Evolutionary conservation across 2,888 invertebrate genomes (phyloP).

Genomic region (Melanostoma scalare): DNA sequence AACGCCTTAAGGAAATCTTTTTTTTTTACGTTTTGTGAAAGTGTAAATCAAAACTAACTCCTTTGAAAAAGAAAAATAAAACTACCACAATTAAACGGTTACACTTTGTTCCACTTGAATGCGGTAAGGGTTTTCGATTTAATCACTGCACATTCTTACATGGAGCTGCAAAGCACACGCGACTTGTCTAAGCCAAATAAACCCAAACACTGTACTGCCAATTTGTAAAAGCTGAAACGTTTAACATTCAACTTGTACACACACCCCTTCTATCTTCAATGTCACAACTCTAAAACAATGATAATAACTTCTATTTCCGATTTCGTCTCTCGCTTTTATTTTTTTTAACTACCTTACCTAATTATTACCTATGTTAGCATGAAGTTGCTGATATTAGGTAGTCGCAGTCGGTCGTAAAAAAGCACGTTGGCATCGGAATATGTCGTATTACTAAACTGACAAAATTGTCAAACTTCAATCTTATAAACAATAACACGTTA

Average conservation of each 20-base stretch:
- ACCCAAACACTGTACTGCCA: slow-evolving; percentile 34
- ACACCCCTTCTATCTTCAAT: slow-evolving; percentile 44
- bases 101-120: slow-evolving; percentile 44
- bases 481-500: slow-evolving; percentile 1
- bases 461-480: neutral
- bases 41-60: neutral
- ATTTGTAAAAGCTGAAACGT: slow-evolving; percentile 23
- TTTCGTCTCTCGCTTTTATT: slow-evolving; percentile 20
- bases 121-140: slow-evolving; percentile 41
- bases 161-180: slow-evolving; percentile 18
- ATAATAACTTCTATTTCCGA: slow-evolving; percentile 54
- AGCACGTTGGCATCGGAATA: too few species aligned
- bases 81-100: slow-evolving; percentile 3
- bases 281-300: slow-evolving; percentile 29
- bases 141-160: slow-evolving; percentile 36
- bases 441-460: neutral
- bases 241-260: slow-evolving; percentile 24
- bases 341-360: neutral
- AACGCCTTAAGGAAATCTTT: slow-evolving; percentile 2
- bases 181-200: slow-evolving; percentile 41
- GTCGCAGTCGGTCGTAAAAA: too few species aligned
- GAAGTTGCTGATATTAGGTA: too few species aligned
- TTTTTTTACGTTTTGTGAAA: neutral
- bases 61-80: neutral
- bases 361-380: neutral